Evolutionary conservation across 2,797 vertebrate species (phyloP), one percentile per base, ranked within the genome.

Genomic region (Glossophaga mutica): DNA sequence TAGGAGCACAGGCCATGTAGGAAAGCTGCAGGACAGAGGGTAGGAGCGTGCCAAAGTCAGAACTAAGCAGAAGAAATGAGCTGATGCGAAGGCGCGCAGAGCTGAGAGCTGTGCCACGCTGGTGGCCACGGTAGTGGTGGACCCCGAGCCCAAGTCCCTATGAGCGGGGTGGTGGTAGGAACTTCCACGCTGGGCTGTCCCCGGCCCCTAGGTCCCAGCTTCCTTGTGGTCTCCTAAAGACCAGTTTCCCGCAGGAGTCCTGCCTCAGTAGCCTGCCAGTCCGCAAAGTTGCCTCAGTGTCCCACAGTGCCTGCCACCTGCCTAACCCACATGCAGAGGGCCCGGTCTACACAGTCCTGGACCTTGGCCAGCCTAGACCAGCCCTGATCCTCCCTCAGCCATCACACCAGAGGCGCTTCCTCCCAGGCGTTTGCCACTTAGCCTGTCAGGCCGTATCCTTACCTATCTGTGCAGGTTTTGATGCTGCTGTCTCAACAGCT

Each of bases 401-500:
- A 18, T 26, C 29, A 55, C 57, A 19, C 87, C 90, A 89, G 78
- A 62, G 50, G 78, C 83, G 83, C 88, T 76, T 70, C 91, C 50
- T 71, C 59, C 57, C 84, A 70, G 74, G 83, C 73, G 62, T 37
- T 16, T 62, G 92, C 91, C 93, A 88, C 89, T 52, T 44, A 65
- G 73, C 88, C 18, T 32, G 59, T 65, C 82, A 90, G 85, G 68
- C 48, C 74, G 52, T 15, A n/a, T 7, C 44, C 59, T 83, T 94
- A 87, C 71, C 84, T 87, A 79, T 52, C 48, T 81, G 48, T 57
- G 48, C 68, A 71, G 94, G 73, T 82, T 90, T 92, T 90, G 86
- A 96, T 70, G 65, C 57, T 68, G 65, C 62, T 77, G 39, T 79
- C 95, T 97, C 82, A 87, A 95, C 50, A 85, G 85, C 91, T 94